A percentile compares a stretch with the other conserved stretches of the same genome.
Conservation (phyloP, 2,888 invertebrate species). For the Nephrotoma flavescens region DNA sequence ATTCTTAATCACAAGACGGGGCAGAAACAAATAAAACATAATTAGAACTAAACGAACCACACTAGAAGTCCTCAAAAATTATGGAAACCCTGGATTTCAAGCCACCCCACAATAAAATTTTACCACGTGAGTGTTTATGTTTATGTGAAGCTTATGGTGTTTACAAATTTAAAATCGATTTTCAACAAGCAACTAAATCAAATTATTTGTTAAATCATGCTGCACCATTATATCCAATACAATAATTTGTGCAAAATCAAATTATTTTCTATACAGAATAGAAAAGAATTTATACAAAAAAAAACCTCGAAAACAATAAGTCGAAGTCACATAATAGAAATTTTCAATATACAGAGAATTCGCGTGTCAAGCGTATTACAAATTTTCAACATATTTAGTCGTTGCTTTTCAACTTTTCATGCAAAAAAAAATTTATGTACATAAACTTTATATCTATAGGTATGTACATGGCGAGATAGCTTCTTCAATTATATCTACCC, state of each 20-base stretch:
- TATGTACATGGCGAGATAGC: not conserved
- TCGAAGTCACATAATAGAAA: not conserved
- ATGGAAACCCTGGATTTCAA: no score
- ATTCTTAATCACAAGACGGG: no score
- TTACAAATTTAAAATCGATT: not conserved
- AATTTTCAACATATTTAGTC: not conserved
- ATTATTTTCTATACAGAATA: not conserved
- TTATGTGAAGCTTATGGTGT: not conserved
- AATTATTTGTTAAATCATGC: not conserved
- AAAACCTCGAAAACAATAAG: not conserved
- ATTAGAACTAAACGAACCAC: no score
- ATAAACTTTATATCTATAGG: not conserved
- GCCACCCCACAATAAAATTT: no score
- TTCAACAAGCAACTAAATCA: not conserved
- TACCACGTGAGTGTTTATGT: no score
- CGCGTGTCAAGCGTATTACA: not conserved
- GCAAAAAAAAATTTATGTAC: not conserved
- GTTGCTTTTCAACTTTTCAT: not conserved
- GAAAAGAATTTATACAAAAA: not conserved
- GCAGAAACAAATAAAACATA: no score
- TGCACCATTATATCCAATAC: not conserved
- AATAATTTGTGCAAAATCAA: not conserved
- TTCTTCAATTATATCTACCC: not conserved
- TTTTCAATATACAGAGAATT: not conserved
- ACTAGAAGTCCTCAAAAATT: no score